A percentile compares a stretch with the other conserved stretches of the same genome.
phyloP scores from a whole-genome alignment of 2,888 invertebrate genomes.

The Lamellibrachia columna region DNA sequence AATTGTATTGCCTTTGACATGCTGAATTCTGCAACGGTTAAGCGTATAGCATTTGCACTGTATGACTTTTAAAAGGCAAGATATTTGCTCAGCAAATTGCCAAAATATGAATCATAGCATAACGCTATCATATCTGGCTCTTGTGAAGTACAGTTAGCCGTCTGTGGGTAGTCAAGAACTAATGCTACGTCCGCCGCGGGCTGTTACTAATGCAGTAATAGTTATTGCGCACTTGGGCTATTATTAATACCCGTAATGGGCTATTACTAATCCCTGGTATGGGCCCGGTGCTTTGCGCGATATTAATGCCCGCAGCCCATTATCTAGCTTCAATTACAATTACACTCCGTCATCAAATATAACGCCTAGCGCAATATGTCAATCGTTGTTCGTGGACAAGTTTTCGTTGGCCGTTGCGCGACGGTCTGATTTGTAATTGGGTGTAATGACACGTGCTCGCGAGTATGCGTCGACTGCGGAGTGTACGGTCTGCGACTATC shows the following conservation, averaged over 20 bases:
- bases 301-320: slow-evolving; percentile 16
- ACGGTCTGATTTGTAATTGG: slow-evolving; percentile 10
- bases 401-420: neutral
- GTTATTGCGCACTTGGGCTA: neutral
- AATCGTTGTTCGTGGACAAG: neutral
- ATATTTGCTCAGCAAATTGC: neutral
- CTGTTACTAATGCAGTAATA: slow-evolving; percentile 16
- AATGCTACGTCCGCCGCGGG: neutral
- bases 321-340: neutral
- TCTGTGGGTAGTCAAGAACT: neutral
- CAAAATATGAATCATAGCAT: neutral
- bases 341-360: neutral
- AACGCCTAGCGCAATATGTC: neutral
- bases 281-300: neutral
- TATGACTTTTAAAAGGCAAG: neutral
- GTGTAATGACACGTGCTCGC: slow-evolving; percentile 10
- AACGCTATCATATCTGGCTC: neutral
- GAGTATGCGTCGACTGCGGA: neutral
- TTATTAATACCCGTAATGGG: slow-evolving; percentile 16
- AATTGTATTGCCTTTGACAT: neutral
- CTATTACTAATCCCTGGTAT: slow-evolving; percentile 6
- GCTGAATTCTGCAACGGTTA: neutral
- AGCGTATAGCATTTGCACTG: neutral
- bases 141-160: neutral
- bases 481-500: neutral